Evolutionary conservation across 2,113 vertebrate species (phyloP), one percentile per base, ranked within the genome.

Genomic region (Bambusicola thoracicus): DNA sequence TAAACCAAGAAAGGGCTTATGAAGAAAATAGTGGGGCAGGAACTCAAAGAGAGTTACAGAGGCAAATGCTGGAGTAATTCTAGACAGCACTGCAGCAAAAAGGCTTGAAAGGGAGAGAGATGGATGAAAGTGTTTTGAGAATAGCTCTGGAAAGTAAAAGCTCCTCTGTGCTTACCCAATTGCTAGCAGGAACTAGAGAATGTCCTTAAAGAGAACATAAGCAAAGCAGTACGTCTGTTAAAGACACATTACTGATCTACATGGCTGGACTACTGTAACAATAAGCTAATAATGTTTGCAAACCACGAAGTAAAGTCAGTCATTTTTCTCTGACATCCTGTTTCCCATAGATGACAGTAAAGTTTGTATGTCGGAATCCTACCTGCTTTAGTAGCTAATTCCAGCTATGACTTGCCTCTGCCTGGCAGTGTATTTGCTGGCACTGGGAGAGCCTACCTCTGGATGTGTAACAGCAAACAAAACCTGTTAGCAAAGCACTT

Each of bases 191-290:
- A 66, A 24, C 32, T 10, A 27, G 34, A 73, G 49, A 19, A 15
- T 27, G 65, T 41, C 32, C 63, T 86, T 34, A 30, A 77, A 81
- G 32, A 72, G n/a, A 78, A 83, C 2, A 3, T 36, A 62, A 61
- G 27, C 8, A 2, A 81, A 84, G 24, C 1, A 1, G 21, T 3
- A 10, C 6, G 14, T 21, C 48, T 1, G 0, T 62, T 49, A 21
- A 53, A 73, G 38, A 61, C 12, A 55, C 11, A 59, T 8, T 15
- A 29, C 66, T 91, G 80, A 48, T 27, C 55, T 63, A 8, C 21
- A 4, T 1, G 4, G 12, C 29, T 67, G n/a, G 19, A 38, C 70
- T 83, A 16, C 21, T 56, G 49, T 67, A 70, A 62, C 48, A 65
- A 44, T 29, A 59, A 79, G 15, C 43, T 38, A 49, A n/a, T 49